Percentiles rank a stretch among this genome's conserved stretches.
These are phyloP conservation scores for Galleria mellonella DNA, from an alignment of 1,140 invertebrate species.

Conservation along the genomic window DNA sequence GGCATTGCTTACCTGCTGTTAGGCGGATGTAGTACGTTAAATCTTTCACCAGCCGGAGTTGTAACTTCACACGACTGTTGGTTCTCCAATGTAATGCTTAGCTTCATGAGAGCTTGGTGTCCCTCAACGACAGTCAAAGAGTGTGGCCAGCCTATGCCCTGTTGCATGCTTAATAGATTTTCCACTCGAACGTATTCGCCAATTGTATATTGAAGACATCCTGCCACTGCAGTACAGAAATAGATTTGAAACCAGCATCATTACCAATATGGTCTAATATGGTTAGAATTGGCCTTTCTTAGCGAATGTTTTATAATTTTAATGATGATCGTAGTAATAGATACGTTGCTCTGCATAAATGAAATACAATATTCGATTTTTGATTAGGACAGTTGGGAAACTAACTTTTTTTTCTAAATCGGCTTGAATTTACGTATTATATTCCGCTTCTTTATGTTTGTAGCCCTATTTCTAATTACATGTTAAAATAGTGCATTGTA, in stretches of 20 bases:
- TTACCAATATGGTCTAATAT: neutral
- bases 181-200: constrained; percentile 12
- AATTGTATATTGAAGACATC: neutral
- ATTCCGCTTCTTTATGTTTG: too few relatives aligned
- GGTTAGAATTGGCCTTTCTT: too few relatives aligned
- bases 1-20: constrained; percentile 25
- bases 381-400: too few relatives aligned
- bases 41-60: constrained; percentile 31
- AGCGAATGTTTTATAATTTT: too few relatives aligned
- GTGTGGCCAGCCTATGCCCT: constrained; percentile 44
- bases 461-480: too few relatives aligned
- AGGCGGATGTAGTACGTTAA: constrained; percentile 29
- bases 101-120: constrained; percentile 44
- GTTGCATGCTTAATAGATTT: constrained; percentile 36
- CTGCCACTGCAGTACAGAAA: neutral
- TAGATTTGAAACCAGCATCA: neutral
- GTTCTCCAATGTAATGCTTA: constrained; percentile 20
- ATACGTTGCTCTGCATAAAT: too few relatives aligned
- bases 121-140: constrained; percentile 32
- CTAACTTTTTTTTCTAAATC: too few relatives aligned
- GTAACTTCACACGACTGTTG: constrained; percentile 29
- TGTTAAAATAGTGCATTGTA: too few relatives aligned
- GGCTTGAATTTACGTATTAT: too few relatives aligned
- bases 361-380: too few relatives aligned
- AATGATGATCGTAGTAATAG: too few relatives aligned